Conservation (phyloP, 2,113 vertebrate genomes). For the Nycticryphes semicollaris region DNA sequence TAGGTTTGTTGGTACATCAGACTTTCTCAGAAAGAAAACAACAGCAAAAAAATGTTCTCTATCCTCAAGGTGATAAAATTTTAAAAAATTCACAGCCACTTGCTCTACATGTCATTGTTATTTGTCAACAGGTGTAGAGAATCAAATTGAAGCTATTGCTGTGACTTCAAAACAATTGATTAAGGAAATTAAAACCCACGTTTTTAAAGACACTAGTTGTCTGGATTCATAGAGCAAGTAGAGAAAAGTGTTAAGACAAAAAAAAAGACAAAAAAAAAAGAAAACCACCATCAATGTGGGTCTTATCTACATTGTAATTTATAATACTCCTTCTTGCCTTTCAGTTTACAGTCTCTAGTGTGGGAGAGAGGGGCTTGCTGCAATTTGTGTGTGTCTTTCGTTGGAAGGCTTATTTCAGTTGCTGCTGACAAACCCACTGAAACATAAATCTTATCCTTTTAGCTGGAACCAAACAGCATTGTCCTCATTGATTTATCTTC, state of each 20-base stretch:
- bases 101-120: neutral
- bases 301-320: constrained; percentile 4
- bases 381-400: constrained; percentile 17
- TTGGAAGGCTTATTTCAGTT: constrained; percentile 24
- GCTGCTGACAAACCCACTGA: neutral
- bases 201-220: neutral
- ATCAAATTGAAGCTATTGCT: neutral
- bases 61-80: neutral
- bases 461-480: neutral
- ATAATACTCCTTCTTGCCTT: neutral
- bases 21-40: neutral
- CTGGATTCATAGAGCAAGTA: neutral
- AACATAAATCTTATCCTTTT: constrained; percentile 29
- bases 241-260: neutral
- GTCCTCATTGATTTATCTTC: constrained; percentile 5
- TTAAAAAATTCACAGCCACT: neutral
- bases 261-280: neutral
- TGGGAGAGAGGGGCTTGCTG: neutral
- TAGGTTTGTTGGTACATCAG: neutral
- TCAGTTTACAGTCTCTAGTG: neutral
- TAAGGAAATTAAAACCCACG: accelerated
- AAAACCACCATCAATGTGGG: neutral
- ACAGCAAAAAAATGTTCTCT: neutral
- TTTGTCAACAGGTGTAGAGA: neutral
- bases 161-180: neutral